These are phyloP conservation scores for Melitaea athalia DNA, from an alignment of 2,888 invertebrate genomes.

Conservation along the genomic window DNA sequence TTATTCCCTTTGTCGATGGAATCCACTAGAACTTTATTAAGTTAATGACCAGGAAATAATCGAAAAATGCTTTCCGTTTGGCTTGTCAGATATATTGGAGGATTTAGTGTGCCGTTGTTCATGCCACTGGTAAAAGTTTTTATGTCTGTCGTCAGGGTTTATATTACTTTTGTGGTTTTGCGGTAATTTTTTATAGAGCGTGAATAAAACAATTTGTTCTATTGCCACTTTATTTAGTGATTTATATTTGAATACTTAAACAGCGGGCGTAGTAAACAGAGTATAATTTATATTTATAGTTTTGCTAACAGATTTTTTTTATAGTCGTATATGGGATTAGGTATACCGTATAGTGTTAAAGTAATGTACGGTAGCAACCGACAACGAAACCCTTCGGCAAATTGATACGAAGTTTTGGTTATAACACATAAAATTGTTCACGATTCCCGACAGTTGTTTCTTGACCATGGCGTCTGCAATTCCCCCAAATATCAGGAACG, in stretches of 20 bases:
- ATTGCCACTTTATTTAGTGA: slow-evolving; percentile 24
- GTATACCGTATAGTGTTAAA: too few relatives aligned
- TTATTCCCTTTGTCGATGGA: neutral
- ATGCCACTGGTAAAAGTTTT: slow-evolving; percentile 37
- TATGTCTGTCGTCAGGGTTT: slow-evolving; percentile 38
- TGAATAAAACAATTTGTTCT: slow-evolving; percentile 32
- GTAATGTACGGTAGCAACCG: too few relatives aligned
- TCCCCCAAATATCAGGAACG: too few relatives aligned
- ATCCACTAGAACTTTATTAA: slow-evolving; percentile 8
- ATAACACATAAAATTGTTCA: too few relatives aligned
- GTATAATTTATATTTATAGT: neutral
- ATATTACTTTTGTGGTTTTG: slow-evolving; percentile 37
- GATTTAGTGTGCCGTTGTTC: slow-evolving; percentile 29
- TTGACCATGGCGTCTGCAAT: too few relatives aligned
- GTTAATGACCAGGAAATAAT: slow-evolving; percentile 12
- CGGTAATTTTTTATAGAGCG: slow-evolving; percentile 27
- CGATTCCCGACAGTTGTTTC: too few relatives aligned
- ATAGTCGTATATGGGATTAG: too few relatives aligned
- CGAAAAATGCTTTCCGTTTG: slow-evolving; percentile 11
- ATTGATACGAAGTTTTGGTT: too few relatives aligned
- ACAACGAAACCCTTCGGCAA: too few relatives aligned
- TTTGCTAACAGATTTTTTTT: too few relatives aligned
- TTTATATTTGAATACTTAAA: slow-evolving; percentile 8
- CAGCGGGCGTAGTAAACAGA: neutral
- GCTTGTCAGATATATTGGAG: slow-evolving; percentile 14